Evolutionary conservation across 2,113 vertebrate genomes (phyloP).

Genomic region (Chionodraco myersi): DNA sequence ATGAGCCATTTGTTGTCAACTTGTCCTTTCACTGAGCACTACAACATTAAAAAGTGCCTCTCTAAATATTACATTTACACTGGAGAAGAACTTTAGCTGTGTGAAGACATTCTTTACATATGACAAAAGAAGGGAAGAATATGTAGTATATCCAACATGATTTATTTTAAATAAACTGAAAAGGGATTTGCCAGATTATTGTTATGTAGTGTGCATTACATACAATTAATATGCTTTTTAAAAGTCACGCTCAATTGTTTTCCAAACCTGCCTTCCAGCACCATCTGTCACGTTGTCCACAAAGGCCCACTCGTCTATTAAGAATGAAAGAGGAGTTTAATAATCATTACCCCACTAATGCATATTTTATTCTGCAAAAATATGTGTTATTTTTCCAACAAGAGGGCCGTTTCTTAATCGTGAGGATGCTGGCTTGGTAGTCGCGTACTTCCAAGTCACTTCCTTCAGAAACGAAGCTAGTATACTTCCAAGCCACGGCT

Average conservation of each 20-base stretch:
- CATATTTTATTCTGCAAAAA: not conserved
- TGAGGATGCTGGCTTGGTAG: too few species aligned
- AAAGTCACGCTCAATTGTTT: too few species aligned
- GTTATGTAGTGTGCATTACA: too few species aligned
- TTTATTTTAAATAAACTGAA: not conserved
- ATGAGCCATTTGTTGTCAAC: slow-evolving; percentile 71
- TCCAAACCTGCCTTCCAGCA: too few species aligned
- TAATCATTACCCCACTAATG: not conserved
- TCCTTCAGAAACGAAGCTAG: too few species aligned
- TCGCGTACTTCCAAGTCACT: too few species aligned
- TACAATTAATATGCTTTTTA: too few species aligned
- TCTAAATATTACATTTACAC: slow-evolving; percentile 11
- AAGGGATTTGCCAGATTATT: too few species aligned
- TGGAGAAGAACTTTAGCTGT: not conserved
- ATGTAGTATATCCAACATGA: not conserved
- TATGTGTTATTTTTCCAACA: not conserved
- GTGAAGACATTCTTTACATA: not conserved
- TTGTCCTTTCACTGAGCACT: slow-evolving; percentile 49
- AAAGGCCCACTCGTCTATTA: too few species aligned
- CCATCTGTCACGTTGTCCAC: too few species aligned
- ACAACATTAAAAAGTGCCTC: slow-evolving; percentile 41
- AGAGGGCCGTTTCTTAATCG: too few species aligned
- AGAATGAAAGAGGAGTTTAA: not conserved
- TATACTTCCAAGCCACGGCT: too few species aligned
- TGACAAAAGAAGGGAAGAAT: not conserved